Base-by-base conservation (phyloP, 2,113 vertebrate genomes). In the Pedionomus torquatus region DNA sequence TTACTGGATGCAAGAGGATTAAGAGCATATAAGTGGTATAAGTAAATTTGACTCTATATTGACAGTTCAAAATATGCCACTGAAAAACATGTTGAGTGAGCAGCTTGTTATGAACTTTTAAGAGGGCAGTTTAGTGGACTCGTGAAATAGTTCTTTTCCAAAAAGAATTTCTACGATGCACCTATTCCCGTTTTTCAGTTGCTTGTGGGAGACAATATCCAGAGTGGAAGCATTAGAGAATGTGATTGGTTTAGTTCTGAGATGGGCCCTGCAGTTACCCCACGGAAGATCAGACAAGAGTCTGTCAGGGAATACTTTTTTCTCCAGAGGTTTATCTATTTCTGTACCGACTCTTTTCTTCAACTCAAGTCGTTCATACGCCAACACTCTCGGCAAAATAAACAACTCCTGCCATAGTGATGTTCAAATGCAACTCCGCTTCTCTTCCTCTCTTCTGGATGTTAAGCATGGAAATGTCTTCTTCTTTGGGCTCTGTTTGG, bases 301-400 rank as follows among this genome's bases (percentile, higher is more conserved):
- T 81, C 49, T 41, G 2, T 61, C n/a, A 51, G 68, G 52, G 21
- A 46, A 74, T 44, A 15, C 12, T 70, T 77, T 86, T 63, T 24
- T 76, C 41, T 58, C 4, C 49, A 24, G 13, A 66, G 11, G 4
- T 70, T 71, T 46, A 28, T 70, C 41, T 78, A 3, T 70, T 92
- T 80, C 80, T 81, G 1, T 54, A 39, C 43, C 41, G 58, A 20
- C 18, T 87, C 80, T 83, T 83, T 74, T 85, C n/a, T 83, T 87
- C 55, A 58, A 0, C 13, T 17, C 0, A 0, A 3, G 41, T 75
- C 18, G 43, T 77, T 72, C 1, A 0, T 81, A n/a, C n/a, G n/a
- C n/a, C n/a, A n/a, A 49, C 63, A 49, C 33, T 55, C 20, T 69
- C 30, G 54, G n/a, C 49, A 77, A 84, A 77, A 66, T 43, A 6